Conservation (phyloP, 2,888 invertebrate genomes). For the Acanthosoma haemorrhoidale region DNA sequence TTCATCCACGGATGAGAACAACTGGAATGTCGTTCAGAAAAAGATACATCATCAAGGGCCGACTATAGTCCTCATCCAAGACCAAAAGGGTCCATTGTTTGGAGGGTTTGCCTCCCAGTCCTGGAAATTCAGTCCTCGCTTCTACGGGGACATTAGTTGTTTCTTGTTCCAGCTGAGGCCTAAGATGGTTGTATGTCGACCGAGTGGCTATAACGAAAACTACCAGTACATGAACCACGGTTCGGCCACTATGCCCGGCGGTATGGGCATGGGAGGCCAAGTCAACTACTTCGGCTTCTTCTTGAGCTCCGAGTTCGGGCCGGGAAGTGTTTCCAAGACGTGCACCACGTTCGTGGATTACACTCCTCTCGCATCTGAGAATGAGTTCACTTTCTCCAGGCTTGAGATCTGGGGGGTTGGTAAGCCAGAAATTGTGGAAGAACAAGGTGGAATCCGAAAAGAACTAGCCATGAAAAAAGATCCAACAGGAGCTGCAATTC, state of each 20-base stretch:
- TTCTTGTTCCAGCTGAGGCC: constrained; percentile 83
- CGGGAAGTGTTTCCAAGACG: constrained; percentile 72
- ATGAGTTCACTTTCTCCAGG: constrained; percentile 61
- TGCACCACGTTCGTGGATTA: constrained; percentile 66
- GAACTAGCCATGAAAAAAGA: neutral
- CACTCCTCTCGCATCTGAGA: constrained; percentile 7
- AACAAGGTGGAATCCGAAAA: no score
- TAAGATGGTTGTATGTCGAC: constrained; percentile 66
- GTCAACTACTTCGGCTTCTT: constrained; percentile 84
- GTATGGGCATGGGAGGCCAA: constrained; percentile 91
- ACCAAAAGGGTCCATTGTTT: constrained; percentile 27
- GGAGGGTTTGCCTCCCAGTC: constrained; percentile 33
- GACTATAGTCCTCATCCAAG: constrained; percentile 33
- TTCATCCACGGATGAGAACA: constrained; percentile 26
- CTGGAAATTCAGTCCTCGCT: constrained; percentile 33
- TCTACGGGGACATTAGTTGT: constrained; percentile 57
- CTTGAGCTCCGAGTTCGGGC: constrained; percentile 80
- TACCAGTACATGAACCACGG: constrained; percentile 89
- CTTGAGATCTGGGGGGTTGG: constrained; percentile 90
- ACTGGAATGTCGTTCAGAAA: constrained; percentile 33
- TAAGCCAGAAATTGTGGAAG: constrained; percentile 54
- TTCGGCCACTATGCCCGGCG: constrained; percentile 91
- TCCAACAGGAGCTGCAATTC: neutral
- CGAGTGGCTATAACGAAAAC: constrained; percentile 81
- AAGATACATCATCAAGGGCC: constrained; percentile 34